These are phyloP conservation scores for Hemichromis elongatus DNA, from an alignment of 2,113 vertebrate species.

Conservation along the genomic window DNA sequence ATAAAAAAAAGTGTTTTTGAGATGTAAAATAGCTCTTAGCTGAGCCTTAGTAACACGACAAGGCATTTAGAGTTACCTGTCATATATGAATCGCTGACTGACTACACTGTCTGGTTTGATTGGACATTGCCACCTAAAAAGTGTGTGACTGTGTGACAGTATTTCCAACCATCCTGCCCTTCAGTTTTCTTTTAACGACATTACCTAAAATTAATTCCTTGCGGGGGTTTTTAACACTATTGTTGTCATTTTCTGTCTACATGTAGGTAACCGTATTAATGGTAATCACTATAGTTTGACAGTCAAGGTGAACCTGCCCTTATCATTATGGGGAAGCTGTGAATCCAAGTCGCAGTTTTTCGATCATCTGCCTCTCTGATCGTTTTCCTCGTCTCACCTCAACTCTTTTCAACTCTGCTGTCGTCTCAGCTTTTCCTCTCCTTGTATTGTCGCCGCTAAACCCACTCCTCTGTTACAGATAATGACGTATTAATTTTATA, in stretches of 20 bases:
- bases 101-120: background rate
- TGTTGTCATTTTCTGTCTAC: background rate
- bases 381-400: background rate
- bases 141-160: background rate
- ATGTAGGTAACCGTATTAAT: background rate
- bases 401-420: background rate
- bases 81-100: conserved; percentile 11
- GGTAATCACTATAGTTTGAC: background rate
- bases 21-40: conserved; percentile 57
- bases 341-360: background rate
- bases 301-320: background rate
- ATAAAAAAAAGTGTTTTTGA: conserved; percentile 55
- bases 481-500: background rate
- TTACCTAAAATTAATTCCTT: background rate
- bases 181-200: background rate
- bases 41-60: conserved; percentile 36
- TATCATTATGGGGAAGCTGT: background rate
- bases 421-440: background rate
- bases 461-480: background rate
- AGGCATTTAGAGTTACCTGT: conserved; percentile 41
- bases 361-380: background rate
- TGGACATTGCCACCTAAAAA: background rate
- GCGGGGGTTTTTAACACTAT: background rate
- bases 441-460: background rate
- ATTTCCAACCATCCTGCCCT: background rate